Conservation (phyloP, 2,797 vertebrate genomes). For the Sparus aurata region DNA sequence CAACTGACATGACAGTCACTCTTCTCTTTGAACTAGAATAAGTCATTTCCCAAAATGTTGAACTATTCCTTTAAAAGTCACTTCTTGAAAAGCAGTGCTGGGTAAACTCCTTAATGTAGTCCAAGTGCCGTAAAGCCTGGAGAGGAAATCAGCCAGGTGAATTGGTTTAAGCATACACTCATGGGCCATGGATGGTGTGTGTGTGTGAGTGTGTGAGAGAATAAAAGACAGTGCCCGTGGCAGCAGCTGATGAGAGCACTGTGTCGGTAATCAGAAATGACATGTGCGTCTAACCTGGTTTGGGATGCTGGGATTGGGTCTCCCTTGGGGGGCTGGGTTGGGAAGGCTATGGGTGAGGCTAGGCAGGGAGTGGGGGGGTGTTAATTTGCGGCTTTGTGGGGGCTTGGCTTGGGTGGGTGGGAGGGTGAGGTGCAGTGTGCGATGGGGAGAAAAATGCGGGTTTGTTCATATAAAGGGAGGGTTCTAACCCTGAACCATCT, state of each 20-base stretch:
- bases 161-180: constrained; percentile 44
- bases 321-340: constrained; percentile 72
- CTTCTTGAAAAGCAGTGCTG: neutral
- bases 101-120: constrained; percentile 33
- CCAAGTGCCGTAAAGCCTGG: neutral
- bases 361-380: constrained; percentile 19
- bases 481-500: constrained; percentile 80
- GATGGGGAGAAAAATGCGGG: constrained; percentile 52
- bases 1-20: neutral
- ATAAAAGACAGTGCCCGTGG: constrained; percentile 65
- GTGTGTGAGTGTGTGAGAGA: constrained; percentile 25
- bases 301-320: constrained; percentile 79
- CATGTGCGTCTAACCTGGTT: constrained; percentile 87
- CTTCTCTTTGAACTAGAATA: neutral
- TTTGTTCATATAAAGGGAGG: constrained; percentile 63
- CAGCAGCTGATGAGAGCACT: constrained; percentile 78
- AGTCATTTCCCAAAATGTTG: neutral
- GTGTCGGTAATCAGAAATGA: constrained; percentile 85
- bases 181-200: constrained; percentile 9
- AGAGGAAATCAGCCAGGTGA: constrained; percentile 52
- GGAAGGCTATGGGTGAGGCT: constrained; percentile 34
- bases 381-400: constrained; percentile 77
- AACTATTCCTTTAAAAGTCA: constrained; percentile 7
- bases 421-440: constrained; percentile 45
- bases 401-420: constrained; percentile 78